Base-by-base conservation (phyloP, 2,888 invertebrate species). In the Orthosia incerta region DNA sequence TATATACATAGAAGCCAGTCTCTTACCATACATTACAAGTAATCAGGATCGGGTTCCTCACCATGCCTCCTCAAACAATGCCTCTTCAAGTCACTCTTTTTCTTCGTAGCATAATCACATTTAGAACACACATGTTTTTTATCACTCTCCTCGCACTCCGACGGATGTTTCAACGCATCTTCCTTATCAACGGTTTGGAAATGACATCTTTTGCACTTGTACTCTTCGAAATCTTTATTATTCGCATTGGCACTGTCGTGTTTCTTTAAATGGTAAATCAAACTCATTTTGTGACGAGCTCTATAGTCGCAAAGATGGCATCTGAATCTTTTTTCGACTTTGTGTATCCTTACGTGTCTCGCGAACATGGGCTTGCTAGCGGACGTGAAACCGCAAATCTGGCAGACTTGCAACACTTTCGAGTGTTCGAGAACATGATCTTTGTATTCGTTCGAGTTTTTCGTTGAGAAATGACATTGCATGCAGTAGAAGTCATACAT, bases 201-300 rank as follows among this genome's bases (percentile, higher is more conserved):
- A 16, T 61, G 63, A 23, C 86, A 86, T 23, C 80, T 63, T 15
- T 66, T 77, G 46, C 86, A 86, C 51, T 78, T 76, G 11, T 66
- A 77, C 2, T 78, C 74, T 1, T 78, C 75, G 11, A 68, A 77
- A 2, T 78, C 74, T 1, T 63, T 60, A 13, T 67, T 67, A 0
- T 48, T 59, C 0, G 45, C 7, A 18, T 23, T 46, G 0, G 23
- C 72, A 0, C 56, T 26, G 0, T 86, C 81, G 16, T 95, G 95
- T 0, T 89, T 86, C 18, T 93, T 92, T 9, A 95, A 20, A 69
- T 96, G 95, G 60, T 94, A 95, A 0, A 93, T 81, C 0, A 95
- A 26, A 31, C 93, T 93, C 94, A 95, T 95, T 46, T 90, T 90
- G 23, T 94, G 94, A 0, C 89, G 89, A 0, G 95, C 94, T n/a